Evolutionary conservation across 2,888 invertebrate species (phyloP).

Genomic region (Malacosoma neustria): DNA sequence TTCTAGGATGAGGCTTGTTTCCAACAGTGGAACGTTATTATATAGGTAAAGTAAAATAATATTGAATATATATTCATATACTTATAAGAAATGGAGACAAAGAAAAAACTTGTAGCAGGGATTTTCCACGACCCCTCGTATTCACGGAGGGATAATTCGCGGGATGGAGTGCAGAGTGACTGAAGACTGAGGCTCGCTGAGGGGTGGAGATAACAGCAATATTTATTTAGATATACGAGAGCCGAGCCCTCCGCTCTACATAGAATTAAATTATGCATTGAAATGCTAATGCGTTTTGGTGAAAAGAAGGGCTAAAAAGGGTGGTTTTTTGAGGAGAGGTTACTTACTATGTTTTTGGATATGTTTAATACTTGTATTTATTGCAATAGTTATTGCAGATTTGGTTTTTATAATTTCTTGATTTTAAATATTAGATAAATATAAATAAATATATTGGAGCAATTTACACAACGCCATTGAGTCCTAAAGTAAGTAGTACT

Average conservation of each 20-base stretch:
- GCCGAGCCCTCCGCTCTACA: constrained; percentile 17
- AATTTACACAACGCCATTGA: too few species aligned
- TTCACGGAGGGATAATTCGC: constrained; percentile 57
- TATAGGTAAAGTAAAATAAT: too few species aligned
- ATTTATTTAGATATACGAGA: constrained; percentile 38
- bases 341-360: background rate
- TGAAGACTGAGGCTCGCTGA: too few species aligned
- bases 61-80: too few species aligned
- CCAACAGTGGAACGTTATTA: too few species aligned
- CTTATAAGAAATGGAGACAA: too few species aligned
- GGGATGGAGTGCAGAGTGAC: constrained; percentile 54
- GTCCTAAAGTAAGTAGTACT: too few species aligned
- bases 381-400: too few species aligned
- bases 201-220: constrained; percentile 56
- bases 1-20: too few species aligned
- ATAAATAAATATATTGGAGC: too few species aligned
- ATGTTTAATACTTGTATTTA: background rate
- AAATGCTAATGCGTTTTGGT: constrained; percentile 55
- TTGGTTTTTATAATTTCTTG: background rate
- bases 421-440: too few species aligned
- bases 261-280: constrained; percentile 66
- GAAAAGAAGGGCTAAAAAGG: constrained; percentile 14
- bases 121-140: constrained; percentile 25
- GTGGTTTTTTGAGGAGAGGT: constrained; percentile 18
- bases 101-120: too few species aligned